Conservation (phyloP, 2,797 vertebrate genomes). For the Alcedo atthis region DNA sequence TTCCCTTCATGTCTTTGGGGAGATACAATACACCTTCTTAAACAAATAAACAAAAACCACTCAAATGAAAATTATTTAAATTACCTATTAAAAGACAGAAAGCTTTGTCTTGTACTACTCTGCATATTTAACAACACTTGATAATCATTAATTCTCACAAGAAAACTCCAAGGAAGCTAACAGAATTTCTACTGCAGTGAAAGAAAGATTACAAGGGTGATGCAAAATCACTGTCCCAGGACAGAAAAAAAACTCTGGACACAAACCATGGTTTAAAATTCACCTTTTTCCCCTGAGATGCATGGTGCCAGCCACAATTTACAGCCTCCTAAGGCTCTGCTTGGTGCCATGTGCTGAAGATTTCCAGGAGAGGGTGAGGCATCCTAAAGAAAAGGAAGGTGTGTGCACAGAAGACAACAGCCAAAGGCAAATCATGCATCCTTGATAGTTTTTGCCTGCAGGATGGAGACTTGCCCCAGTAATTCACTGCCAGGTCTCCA, state of each 20-base stretch:
- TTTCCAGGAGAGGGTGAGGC: not conserved
- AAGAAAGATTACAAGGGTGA: not conserved
- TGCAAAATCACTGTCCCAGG: not conserved
- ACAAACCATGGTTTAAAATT: not conserved
- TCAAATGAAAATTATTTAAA: not conserved
- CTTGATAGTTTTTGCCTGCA: not conserved
- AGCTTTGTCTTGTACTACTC: not conserved
- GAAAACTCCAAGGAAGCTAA: not conserved
- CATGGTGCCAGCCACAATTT: not conserved
- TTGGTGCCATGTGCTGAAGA: not conserved
- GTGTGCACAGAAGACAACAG: not conserved
- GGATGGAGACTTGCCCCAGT: not conserved
- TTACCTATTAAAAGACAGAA: not conserved
- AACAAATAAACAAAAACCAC: not conserved
- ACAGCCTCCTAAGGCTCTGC: not conserved
- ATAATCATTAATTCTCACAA: not conserved
- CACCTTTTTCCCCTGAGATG: not conserved
- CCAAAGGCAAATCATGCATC: not conserved
- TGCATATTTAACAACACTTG: not conserved
- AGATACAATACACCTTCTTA: not conserved
- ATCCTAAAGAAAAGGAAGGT: not conserved
- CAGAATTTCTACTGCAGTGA: not conserved
- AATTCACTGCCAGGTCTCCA: not conserved
- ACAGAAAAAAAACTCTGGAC: not conserved
- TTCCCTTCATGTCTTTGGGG: not conserved